Base-by-base conservation (phyloP, 2,113 vertebrate species). In the Zosterops borbonicus region DNA sequence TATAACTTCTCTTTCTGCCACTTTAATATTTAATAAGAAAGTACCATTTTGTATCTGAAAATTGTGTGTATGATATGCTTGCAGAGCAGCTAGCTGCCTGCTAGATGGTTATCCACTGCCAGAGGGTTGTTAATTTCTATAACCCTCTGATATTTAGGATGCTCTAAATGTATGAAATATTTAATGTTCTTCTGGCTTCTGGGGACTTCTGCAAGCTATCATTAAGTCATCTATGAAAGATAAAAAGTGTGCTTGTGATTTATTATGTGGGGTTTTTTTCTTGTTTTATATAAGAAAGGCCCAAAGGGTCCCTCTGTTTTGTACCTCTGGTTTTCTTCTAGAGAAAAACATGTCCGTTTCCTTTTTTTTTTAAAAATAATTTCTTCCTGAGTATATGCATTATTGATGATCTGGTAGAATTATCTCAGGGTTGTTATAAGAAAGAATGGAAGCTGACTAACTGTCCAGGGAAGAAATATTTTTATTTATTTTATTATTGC, bases 1-100 rank as follows among this genome's bases (percentile, higher is more conserved):
- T 37, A 41, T 68, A 64, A 82, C 42, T 81, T 91, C 4, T 18
- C 5, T 86, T 70, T 31, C 27, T 68, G 9, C 8, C 5, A 22
- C 42, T 88, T 91, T 47, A 92, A 76, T 83, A 76, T 89, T 94
- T 92, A 17, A 44, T 90, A 59, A 77, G 59, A 86, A 83, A 94
- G 80, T 77, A 27, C 16, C 2, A 68, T 86, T 88, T 90, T 86
- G 20, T 55, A 47, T 91, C 11, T 88, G 71, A 67, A 75, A 83
- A 27, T 33, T n/a, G 28, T 24, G 16, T 42, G 41, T 73, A 44
- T 46, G 5, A 60, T 76, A 31, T 12, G 18, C 65, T 37, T 93
- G 58, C 58, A 55, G 52, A 94, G 50, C 63, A 69, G 22, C 47
- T 76, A 47, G 50, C 50, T 92, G 39, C 50, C 31, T 78, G 46